Percentiles rank a stretch among this genome's conserved stretches.
Evolutionary conservation across 2,113 vertebrate genomes (phyloP).

Genomic region (Anthoscopus minutus): DNA sequence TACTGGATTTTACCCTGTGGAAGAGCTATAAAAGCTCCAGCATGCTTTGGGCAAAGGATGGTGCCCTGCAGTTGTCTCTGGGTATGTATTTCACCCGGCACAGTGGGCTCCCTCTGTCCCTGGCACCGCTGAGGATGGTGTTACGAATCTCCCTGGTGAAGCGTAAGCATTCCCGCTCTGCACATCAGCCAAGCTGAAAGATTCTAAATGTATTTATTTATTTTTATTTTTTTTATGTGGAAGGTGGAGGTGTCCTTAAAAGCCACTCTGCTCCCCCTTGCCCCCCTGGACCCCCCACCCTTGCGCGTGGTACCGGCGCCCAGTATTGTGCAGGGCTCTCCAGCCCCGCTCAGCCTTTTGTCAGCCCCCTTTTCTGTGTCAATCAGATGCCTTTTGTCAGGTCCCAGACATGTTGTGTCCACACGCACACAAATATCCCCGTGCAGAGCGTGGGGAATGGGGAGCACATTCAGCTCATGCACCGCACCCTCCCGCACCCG

Average conservation of each 20-base stretch:
- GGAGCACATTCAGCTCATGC: neutral
- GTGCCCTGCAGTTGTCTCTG: neutral
- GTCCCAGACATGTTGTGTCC: constrained; percentile 56
- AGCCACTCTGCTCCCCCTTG: neutral
- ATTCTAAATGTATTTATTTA: rapidly evolving
- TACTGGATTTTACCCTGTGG: rapidly evolving
- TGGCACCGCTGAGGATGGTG: rapidly evolving
- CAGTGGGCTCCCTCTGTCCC: rapidly evolving
- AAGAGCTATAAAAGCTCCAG: neutral
- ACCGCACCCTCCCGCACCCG: neutral
- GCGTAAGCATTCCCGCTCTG: rapidly evolving
- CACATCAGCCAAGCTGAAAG: neutral
- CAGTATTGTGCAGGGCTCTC: constrained; percentile 27
- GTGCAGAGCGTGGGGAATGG: neutral
- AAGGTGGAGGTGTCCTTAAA: neutral
- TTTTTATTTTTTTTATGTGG: rapidly evolving
- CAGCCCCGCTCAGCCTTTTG: constrained; percentile 45
- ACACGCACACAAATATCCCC: constrained; percentile 34
- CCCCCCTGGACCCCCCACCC: neutral
- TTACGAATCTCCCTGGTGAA: neutral
- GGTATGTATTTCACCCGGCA: rapidly evolving
- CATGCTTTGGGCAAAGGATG: rapidly evolving
- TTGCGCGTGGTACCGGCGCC: neutral
- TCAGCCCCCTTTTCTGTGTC: constrained; percentile 59
- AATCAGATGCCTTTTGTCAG: constrained; percentile 49